Evolutionary conservation across 2,797 vertebrate species (phyloP), one percentile per base, ranked within the genome.

Genomic region (Pteronotus mesoamericanus): DNA sequence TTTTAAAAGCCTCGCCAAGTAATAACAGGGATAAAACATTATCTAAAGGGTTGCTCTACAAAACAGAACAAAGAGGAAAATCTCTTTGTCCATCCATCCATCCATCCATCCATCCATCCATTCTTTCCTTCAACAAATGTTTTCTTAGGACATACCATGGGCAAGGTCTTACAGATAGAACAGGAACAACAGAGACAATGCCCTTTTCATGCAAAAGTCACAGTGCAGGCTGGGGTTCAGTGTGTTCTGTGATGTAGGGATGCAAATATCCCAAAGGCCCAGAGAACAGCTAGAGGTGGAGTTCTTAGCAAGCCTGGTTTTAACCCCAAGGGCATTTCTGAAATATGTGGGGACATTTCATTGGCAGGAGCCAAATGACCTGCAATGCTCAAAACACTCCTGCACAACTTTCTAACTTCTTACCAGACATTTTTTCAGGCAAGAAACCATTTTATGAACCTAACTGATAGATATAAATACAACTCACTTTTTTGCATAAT

Each of bases 61-160:
- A 94, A 61, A 93, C 26, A 86, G 42, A 93, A 97, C 68, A 75
- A 82, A 95, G 4, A 90, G 61, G 68, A 87, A 77, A 66, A 77
- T 59, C 64, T 77, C 61, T 78, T 78, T 93, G 6, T 59, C 42
- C 44, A 37, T 26, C 9, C 71, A 29, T 32, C 21, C 46, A 21
- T n/a, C 72, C 51, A 29, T 39, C 34, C 39, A 48, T 18, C 18
- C 42, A 48, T 55, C 9, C 19, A 64, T 48, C 55, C 46, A 66
- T 84, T 34, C 32, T 96, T 92, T 85, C 61, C 68, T 95, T 93
- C 34, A 55, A 66, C 42, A 69, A 88, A 57, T 89, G 32, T 51
- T 89, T 96, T 79, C 18, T 75, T 91, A 79, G 59, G 72, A 85
- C 44, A 90, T 77, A 64, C 15, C 5, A 21, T 72, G 48, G 69